Conservation (phyloP, 2,797 vertebrate species). For the Xerus rutilus region DNA sequence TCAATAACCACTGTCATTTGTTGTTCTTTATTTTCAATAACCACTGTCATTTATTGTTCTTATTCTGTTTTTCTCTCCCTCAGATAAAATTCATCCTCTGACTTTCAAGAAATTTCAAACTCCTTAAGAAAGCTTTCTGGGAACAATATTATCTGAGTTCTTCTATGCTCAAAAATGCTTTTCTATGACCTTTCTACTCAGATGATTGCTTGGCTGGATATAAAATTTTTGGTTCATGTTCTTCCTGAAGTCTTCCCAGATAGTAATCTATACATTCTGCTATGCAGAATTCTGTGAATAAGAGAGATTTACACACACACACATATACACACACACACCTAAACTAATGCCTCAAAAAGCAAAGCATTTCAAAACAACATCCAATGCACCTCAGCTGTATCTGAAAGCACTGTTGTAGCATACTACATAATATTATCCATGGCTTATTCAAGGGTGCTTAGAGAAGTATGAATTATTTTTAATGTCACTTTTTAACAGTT, state of each 20-base stretch:
- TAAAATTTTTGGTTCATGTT: not conserved
- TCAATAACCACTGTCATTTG: not conserved
- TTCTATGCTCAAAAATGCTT: not conserved
- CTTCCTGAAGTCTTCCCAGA: not conserved
- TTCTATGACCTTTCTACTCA: not conserved
- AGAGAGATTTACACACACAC: not conserved
- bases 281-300: not conserved
- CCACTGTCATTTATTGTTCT: not conserved
- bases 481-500: conserved; percentile 1
- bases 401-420: not conserved
- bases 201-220: not conserved
- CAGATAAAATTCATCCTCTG: conserved; percentile 2
- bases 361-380: conserved; percentile 33
- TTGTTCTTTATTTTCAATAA: not conserved
- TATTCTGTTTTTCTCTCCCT: conserved; percentile 21
- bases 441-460: not conserved
- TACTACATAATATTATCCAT: not conserved
- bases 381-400: not conserved
- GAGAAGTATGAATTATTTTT: not conserved
- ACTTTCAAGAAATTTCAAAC: conserved; percentile 5
- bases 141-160: conserved; percentile 22
- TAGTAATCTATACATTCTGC: not conserved
- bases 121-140: not conserved
- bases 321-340: not conserved
- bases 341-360: not conserved